phyloP scores from a whole-genome alignment of 2,113 vertebrate genomes.

The Pongo abelii region DNA sequence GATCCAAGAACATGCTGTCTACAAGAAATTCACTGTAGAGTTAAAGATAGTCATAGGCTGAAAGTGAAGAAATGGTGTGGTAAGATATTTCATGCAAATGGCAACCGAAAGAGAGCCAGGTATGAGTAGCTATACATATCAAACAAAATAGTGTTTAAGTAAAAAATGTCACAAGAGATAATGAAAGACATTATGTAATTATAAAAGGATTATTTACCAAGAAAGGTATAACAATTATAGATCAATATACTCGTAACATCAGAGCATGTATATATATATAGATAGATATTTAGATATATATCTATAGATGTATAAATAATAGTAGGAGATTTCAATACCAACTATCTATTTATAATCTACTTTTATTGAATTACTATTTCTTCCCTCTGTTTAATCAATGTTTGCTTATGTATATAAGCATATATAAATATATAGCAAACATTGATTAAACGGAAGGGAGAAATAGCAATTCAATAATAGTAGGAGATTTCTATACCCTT shows the following conservation, averaged over 20 bases:
- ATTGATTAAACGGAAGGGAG: neutral
- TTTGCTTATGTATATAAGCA: no score
- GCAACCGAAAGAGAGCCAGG: neutral
- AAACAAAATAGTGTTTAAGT: neutral
- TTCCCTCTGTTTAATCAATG: no score
- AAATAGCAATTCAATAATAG: neutral
- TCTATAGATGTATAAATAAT: no score
- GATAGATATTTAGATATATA: neutral
- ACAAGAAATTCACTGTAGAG: neutral
- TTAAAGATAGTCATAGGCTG: neutral
- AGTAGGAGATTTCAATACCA: no score
- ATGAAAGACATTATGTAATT: neutral
- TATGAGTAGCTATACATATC: neutral
- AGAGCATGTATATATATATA: neutral
- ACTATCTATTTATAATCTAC: no score
- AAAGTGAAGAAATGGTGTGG: neutral
- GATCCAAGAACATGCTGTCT: neutral
- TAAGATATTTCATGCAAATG: neutral
- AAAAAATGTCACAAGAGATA: neutral
- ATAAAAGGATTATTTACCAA: neutral
- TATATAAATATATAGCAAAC: neutral
- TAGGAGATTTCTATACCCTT: neutral
- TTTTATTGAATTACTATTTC: no score
- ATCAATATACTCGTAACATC: neutral
- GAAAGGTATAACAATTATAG: neutral